Base-by-base conservation (phyloP, 1,140 invertebrate species). In the Tenebrio molitor region DNA sequence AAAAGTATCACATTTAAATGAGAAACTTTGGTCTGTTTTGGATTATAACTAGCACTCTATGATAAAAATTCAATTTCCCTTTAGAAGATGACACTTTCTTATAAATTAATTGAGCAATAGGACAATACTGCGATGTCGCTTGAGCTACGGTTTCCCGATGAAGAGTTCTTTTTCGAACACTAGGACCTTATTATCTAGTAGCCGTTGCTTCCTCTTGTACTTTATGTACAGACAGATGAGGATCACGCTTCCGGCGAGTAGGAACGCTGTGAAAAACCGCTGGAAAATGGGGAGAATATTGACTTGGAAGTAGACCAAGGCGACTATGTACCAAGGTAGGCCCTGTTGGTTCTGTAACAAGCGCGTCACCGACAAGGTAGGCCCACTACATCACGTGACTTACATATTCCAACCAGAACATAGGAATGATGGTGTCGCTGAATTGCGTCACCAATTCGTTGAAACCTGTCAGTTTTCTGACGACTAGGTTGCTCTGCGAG, bases 391-490 rank as follows among this genome's bases (percentile, higher is more conserved):
- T 58, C 16, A 41, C 19, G 25, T 53, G 50, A 86, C 87, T 89
- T 82, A 90, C 89, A 81, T 88, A 89, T 88, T 90, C 89, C 0
- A 85, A 80, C 88, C 88, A 90, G 73, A 87, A 88, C 74, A 89
- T 80, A 0, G 89, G 89, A 25, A 90, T 71, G 0, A 85, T 77
- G 1, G 84, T 81, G 62, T 88, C 84, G 21, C 85, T 87, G 72
- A 90, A 89, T 71, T 74, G 84, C 5, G 83, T 73, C 1, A 88
- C 82, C 1, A 83, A 78, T 0, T 75, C 65, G 1, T 78, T 77
- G 72, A 86, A 88, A 0, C 82, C 82, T 1, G 79, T 83, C 1
- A 89, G 76, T 15, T 86, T 79, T 42, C 84, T 81, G 0, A 90
- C 76, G 1, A 84, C 72, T 8, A 90, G 77, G 75, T 88, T 90